These are phyloP conservation scores for Aptenodytes patagonicus DNA, from an alignment of 2,113 vertebrate species.

Conservation along the genomic window DNA sequence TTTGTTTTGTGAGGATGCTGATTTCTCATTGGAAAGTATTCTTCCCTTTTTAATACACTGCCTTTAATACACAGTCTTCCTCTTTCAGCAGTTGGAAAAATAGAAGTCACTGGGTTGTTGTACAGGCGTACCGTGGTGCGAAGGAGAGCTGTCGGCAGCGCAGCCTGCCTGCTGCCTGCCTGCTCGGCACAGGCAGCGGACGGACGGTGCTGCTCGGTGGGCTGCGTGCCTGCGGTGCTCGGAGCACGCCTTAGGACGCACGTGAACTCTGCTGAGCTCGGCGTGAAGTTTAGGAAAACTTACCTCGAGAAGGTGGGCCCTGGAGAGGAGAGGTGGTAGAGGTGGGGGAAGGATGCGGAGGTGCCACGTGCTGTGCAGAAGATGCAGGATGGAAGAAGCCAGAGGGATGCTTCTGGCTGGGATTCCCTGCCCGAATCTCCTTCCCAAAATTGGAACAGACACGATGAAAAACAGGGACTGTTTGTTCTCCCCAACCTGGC, in stretches of 20 bases:
- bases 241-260: background rate
- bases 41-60: conserved; percentile 32
- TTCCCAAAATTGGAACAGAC: background rate
- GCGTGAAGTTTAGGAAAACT: background rate
- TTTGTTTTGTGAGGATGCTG: conserved; percentile 33
- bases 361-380: background rate
- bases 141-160: background rate
- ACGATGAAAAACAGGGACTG: background rate
- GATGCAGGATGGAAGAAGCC: background rate
- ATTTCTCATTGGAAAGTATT: background rate
- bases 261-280: fast-evolving
- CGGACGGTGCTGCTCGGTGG: background rate
- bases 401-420: background rate
- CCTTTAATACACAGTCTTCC: conserved; percentile 39
- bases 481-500: fast-evolving
- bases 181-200: background rate
- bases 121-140: background rate
- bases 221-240: too few relatives aligned
- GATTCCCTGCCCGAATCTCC: background rate
- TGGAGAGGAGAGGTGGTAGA: background rate
- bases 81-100: background rate
- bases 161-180: background rate
- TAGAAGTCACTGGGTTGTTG: background rate
- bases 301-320: background rate
- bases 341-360: background rate